A percentile compares a stretch with the other conserved stretches of the same genome.
Conservation (phyloP, 2,113 vertebrate species). For the Stomatorhinus ivindoensis region DNA sequence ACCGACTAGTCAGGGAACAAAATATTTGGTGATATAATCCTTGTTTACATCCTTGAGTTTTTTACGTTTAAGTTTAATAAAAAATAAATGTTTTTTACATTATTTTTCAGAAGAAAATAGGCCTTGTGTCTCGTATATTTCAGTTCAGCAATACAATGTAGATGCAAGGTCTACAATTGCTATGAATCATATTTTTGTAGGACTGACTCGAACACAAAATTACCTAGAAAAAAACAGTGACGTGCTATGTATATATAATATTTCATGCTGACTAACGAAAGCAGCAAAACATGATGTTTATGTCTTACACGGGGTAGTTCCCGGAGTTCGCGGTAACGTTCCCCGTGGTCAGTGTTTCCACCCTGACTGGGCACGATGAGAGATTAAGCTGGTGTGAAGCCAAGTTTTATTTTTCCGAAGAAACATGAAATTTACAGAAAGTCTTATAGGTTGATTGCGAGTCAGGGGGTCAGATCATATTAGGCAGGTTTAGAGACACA, state of each 20-base stretch:
- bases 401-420: neutral
- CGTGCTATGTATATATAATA: neutral
- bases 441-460: neutral
- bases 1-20: neutral
- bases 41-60: neutral
- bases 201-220: neutral
- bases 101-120: neutral
- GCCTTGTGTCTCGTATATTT: neutral
- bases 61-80: neutral
- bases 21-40: neutral
- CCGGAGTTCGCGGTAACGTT: neutral
- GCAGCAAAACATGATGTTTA: neutral
- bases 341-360: neutral
- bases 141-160: neutral
- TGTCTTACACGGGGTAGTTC: neutral
- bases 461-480: neutral
- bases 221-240: neutral
- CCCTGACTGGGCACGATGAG: neutral
- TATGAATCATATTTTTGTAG: neutral
- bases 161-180: neutral
- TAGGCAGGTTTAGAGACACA: neutral
- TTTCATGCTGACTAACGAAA: neutral
- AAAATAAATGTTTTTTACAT: neutral
- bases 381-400: neutral
- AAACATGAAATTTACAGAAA: conserved; percentile 14